A percentile compares a stretch with the other conserved stretches of the same genome.
Evolutionary conservation across 2,797 vertebrate genomes (phyloP).

Genomic region (Echeneis naucrates): DNA sequence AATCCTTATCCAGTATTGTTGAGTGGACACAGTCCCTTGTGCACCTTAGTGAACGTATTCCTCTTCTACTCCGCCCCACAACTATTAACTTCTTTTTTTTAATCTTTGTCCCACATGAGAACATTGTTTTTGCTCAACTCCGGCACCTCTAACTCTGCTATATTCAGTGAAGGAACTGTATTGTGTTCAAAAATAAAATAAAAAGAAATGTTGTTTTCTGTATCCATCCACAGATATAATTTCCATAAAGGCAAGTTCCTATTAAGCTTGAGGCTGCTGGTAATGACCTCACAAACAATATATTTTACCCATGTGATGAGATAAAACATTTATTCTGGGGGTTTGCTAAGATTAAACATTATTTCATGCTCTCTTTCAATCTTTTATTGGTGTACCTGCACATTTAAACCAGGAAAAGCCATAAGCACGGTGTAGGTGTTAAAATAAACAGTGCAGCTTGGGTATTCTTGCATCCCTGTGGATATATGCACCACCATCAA

Average conservation of each 20-base stretch:
- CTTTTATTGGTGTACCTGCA: conserved; percentile 20
- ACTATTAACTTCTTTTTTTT: too few relatives aligned
- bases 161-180: not conserved
- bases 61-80: too few relatives aligned
- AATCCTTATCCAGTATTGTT: not conserved
- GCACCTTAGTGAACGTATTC: too few relatives aligned
- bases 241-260: conserved; percentile 13
- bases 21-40: not conserved
- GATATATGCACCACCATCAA: conserved; percentile 37
- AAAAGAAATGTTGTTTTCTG: not conserved
- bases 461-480: conserved; percentile 19
- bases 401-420: conserved; percentile 33
- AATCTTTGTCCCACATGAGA: not conserved
- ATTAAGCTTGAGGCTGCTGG: not conserved
- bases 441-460: conserved; percentile 45
- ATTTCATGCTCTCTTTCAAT: conserved; percentile 17
- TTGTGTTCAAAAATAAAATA: not conserved
- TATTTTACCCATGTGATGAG: conserved; percentile 15
- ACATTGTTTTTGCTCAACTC: not conserved
- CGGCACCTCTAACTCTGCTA: not conserved
- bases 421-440: conserved; percentile 18
- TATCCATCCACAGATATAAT: not conserved
- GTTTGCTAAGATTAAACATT: conserved; percentile 22
- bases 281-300: not conserved
- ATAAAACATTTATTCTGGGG: conserved; percentile 13